phyloP scores from a whole-genome alignment of 2,797 vertebrate genomes.

The Poeciliopsis paucimaculata region DNA sequence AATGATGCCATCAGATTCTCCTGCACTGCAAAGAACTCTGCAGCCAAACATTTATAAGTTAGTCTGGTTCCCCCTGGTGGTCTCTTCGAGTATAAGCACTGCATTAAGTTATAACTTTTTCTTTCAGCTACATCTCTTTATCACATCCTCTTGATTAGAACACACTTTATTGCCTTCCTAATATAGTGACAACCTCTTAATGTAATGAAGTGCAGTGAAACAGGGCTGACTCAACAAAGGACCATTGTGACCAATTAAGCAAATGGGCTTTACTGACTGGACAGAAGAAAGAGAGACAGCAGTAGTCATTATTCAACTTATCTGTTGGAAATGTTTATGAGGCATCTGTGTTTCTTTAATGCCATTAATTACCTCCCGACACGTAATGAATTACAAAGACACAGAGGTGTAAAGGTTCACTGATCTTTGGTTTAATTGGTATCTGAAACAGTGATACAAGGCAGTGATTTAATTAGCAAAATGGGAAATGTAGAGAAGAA shows the following conservation, averaged over 20 bases:
- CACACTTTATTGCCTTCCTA: conserved; percentile 63
- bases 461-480: conserved; percentile 26
- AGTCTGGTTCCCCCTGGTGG: conserved; percentile 60
- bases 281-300: conserved; percentile 26
- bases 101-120: conserved; percentile 17
- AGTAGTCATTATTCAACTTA: conserved; percentile 48
- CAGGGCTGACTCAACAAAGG: conserved; percentile 69
- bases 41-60: background rate
- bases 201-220: conserved; percentile 70
- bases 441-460: conserved; percentile 62
- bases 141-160: conserved; percentile 53
- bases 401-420: conserved; percentile 63
- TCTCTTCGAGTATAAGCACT: conserved; percentile 22
- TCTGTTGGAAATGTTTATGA: conserved; percentile 44
- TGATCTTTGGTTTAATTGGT: conserved; percentile 71
- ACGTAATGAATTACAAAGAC: conserved; percentile 56
- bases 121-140: conserved; percentile 44
- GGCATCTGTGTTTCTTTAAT: conserved; percentile 28
- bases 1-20: background rate
- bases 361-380: conserved; percentile 31
- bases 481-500: conserved; percentile 17
- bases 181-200: conserved; percentile 56
- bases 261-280: conserved; percentile 64
- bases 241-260: conserved; percentile 65
- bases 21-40: background rate